Base-by-base conservation (phyloP, 2,888 invertebrate species). In the Leptopilina myrica region DNA sequence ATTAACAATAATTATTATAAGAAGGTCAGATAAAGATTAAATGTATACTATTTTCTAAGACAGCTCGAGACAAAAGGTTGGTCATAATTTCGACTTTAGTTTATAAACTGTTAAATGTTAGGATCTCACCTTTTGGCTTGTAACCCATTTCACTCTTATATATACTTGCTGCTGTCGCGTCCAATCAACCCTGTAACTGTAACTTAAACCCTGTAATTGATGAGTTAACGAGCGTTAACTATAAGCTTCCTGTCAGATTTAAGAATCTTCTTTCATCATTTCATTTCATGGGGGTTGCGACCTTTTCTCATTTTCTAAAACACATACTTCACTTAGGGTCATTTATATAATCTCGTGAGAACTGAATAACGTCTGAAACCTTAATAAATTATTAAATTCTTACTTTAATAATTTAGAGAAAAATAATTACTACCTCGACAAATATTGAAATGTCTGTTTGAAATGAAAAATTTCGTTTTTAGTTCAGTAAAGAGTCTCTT, bases 221-320 rank as follows among this genome's bases (percentile, higher is more conserved):
- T 86, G 89, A 91, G 91, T 91, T 91, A 91, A 91, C 91, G 86
- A 91, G 90, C 90, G 88, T 89, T 90, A 91, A 91, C 90, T 91
- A 87, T 79, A 83, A 84, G 86, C 89, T 91, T 91, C 91, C 91
- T 91, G 91, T 90, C 88, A 89, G 91, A 90, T 91, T 91, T 89
- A 87, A 89, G 33, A 33, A 65, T 90, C 90, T 91, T 85, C 87
- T 88, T 88, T 84, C 81, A 85, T 86, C 62, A 62, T 62, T 62
- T 62, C 20, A 62, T 62, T 62, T 62, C 62, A 62, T 62, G 20
- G 62, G 62, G 62, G 62, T 62, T 62, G 62, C 62, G 62, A 62
- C 62, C 62, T 62, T 20, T 20, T 62, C 9, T 20, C 59, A 2
- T 15, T 20, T 62, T 20, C 62, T 62, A 59, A 59, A 59, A 59